These are phyloP conservation scores for Cephus nigrinus DNA, from an alignment of 2,888 invertebrate species.

Conservation along the genomic window DNA sequence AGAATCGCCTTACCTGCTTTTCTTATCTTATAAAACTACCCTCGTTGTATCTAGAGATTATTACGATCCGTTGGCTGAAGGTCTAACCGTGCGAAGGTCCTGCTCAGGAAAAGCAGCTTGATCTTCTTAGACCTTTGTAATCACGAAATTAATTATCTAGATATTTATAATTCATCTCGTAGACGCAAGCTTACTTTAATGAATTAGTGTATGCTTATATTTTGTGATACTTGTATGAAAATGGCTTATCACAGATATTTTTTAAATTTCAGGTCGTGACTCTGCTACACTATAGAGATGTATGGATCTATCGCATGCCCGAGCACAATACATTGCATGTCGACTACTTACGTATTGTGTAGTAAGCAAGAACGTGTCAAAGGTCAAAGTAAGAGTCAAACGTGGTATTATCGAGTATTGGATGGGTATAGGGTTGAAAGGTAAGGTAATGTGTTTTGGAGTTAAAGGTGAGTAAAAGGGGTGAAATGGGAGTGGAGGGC, in stretches of 20 bases:
- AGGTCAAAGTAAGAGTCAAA: background rate
- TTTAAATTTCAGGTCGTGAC: background rate
- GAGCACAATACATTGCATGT: background rate
- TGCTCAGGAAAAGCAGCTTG: background rate
- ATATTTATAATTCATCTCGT: background rate
- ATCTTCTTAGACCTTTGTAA: background rate
- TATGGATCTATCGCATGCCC: background rate
- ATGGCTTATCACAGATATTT: background rate
- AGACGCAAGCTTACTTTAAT: background rate
- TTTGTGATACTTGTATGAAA: background rate
- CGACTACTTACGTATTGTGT: background rate
- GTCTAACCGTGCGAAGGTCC: background rate
- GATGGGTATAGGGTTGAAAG: background rate
- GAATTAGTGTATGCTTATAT: background rate
- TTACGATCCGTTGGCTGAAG: background rate
- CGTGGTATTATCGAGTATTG: background rate
- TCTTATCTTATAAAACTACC: background rate
- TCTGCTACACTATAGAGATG: background rate
- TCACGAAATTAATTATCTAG: background rate
- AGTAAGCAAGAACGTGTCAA: background rate
- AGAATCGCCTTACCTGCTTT: background rate
- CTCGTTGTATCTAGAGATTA: background rate
- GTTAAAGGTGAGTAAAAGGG: background rate
- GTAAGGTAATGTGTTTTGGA: background rate
- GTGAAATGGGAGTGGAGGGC: background rate